These are phyloP conservation scores for Borostomias antarcticus DNA, from an alignment of 2,797 vertebrate species.

Conservation along the genomic window DNA sequence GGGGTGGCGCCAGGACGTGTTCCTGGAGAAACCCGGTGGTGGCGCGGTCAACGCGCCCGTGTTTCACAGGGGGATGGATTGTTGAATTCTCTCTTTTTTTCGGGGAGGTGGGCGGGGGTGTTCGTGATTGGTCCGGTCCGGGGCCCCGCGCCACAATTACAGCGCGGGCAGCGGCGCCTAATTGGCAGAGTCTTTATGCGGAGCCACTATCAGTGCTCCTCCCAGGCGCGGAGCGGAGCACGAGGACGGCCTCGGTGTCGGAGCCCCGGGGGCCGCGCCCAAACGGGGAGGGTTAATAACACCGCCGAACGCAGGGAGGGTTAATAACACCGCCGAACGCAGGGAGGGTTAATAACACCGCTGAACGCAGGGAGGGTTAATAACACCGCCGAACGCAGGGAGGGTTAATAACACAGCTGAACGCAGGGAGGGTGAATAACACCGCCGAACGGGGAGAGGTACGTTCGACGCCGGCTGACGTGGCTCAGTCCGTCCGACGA, in stretches of 20 bases:
- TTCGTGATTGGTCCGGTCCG: slow-evolving; percentile 58
- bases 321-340: no score
- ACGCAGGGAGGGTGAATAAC: neutral
- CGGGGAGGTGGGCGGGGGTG: slow-evolving; percentile 5
- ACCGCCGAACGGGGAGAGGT: no score
- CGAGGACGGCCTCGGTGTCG: slow-evolving; percentile 36
- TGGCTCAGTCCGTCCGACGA: no score
- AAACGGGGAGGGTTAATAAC: slow-evolving; percentile 44
- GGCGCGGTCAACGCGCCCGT: slow-evolving; percentile 12
- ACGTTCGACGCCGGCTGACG: no score
- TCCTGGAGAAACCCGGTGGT: slow-evolving; percentile 23
- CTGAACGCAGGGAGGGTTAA: no score
- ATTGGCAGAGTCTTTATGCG: slow-evolving; percentile 77
- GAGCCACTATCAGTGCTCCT: slow-evolving; percentile 77
- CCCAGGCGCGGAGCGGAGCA: slow-evolving; percentile 53
- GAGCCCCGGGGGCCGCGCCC: slow-evolving; percentile 43
- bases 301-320: no score
- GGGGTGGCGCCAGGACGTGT: slow-evolving; percentile 6
- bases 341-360: no score
- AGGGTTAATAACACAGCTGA: neutral
- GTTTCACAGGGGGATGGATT: slow-evolving; percentile 22
- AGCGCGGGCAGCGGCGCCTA: slow-evolving; percentile 68
- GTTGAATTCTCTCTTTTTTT: slow-evolving; percentile 35
- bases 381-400: slow-evolving; percentile 34
- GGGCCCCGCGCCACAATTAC: slow-evolving; percentile 70